Percentiles rank a stretch among this genome's conserved stretches.
phyloP scores from a whole-genome alignment of 2,888 invertebrate genomes.

The Orthosia gothica region DNA sequence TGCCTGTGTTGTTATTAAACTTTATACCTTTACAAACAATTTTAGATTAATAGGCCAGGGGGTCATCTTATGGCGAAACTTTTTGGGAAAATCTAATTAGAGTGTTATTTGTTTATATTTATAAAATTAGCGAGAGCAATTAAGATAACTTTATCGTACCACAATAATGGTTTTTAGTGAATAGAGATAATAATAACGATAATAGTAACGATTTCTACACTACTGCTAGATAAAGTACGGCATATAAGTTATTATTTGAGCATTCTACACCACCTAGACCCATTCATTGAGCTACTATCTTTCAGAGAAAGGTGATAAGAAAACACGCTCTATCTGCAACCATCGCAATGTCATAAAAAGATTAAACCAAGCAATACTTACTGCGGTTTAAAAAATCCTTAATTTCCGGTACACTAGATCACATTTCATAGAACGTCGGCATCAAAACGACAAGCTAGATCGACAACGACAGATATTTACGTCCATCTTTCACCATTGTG shows the following conservation, averaged over 20 bases:
- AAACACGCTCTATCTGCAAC: conserved; percentile 32
- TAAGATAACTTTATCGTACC: not conserved
- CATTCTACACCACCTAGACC: conserved; percentile 3
- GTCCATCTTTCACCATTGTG: conserved; percentile 84
- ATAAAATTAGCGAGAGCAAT: not conserved
- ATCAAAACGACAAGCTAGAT: conserved; percentile 78
- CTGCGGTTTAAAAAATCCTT: conserved; percentile 77
- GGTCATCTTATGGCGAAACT: not conserved
- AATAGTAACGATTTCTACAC: not conserved
- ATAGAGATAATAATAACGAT: no score
- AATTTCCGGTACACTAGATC: conserved; percentile 77
- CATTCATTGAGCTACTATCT: conserved; percentile 21
- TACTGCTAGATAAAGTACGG: not conserved
- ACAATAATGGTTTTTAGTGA: not conserved
- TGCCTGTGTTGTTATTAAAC: conserved; percentile 10
- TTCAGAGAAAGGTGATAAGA: conserved; percentile 50
- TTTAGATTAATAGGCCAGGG: not conserved
- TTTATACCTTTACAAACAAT: not conserved
- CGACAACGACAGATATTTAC: conserved; percentile 80
- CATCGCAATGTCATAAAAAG: conserved; percentile 22
- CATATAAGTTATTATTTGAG: not conserved
- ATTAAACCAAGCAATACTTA: conserved; percentile 74
- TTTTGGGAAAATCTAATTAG: not conserved
- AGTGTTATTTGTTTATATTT: not conserved
- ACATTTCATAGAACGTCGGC: conserved; percentile 84